Conservation (phyloP, 2,797 vertebrate genomes). For the Myripristis jacobus region DNA sequence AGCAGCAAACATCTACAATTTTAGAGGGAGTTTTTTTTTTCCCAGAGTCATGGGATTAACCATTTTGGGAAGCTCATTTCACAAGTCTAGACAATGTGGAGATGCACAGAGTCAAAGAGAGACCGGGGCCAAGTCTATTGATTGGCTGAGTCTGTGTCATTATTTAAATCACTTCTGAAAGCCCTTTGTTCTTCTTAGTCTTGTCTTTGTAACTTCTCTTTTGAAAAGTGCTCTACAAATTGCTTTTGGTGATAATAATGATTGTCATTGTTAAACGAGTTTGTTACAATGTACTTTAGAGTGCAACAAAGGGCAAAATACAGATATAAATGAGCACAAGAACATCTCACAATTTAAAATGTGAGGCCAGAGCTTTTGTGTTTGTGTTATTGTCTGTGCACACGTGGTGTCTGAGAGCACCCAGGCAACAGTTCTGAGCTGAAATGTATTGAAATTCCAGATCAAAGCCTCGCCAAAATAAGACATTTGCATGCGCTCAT, state of each 20-base stretch:
- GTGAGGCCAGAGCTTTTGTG: constrained; percentile 19
- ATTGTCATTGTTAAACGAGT: not conserved
- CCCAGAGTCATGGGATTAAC: too few relatives aligned
- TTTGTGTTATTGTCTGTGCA: constrained; percentile 11
- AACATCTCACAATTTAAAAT: constrained; percentile 11
- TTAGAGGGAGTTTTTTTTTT: too few relatives aligned
- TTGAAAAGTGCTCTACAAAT: constrained; percentile 6
- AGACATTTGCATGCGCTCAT: constrained; percentile 64
- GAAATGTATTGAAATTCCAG: constrained; percentile 64
- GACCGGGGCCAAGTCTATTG: constrained; percentile 48
- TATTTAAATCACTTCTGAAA: constrained; percentile 48
- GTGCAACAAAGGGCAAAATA: constrained; percentile 2
- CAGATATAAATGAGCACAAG: not conserved
- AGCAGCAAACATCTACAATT: too few relatives aligned
- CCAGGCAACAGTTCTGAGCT: constrained; percentile 67
- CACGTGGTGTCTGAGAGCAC: constrained; percentile 29
- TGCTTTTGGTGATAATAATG: not conserved
- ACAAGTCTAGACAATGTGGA: too few relatives aligned
- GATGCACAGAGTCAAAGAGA: too few relatives aligned
- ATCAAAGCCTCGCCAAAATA: constrained; percentile 70
- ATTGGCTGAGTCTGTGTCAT: constrained; percentile 56
- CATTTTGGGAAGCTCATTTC: too few relatives aligned
- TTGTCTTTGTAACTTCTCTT: constrained; percentile 6
- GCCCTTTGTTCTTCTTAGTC: constrained; percentile 13
- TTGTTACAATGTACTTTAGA: not conserved